Evolutionary conservation across 2,113 vertebrate genomes (phyloP).

Genomic region (Loxodonta africana): DNA sequence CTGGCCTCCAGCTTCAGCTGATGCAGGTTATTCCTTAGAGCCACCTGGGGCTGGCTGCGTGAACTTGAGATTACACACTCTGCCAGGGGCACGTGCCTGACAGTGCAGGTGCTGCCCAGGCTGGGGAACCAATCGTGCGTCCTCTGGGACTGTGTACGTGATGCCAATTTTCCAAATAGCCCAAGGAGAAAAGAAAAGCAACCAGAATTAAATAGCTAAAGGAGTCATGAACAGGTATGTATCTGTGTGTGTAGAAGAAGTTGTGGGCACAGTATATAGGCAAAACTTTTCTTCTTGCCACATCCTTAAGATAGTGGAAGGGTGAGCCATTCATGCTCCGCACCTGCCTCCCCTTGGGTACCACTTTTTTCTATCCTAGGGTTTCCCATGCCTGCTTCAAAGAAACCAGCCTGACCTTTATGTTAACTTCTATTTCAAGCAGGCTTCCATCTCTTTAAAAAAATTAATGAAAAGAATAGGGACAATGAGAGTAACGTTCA

Average conservation of each 20-base stretch:
- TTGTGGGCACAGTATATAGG: background rate
- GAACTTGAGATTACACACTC: background rate
- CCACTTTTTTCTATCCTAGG: background rate
- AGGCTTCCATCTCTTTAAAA: background rate
- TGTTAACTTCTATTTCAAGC: background rate
- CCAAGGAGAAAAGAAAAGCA: background rate
- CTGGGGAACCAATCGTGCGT: background rate
- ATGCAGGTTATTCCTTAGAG: background rate
- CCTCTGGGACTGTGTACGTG: background rate
- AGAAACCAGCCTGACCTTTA: background rate
- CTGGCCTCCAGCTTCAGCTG: background rate
- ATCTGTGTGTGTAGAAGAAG: no score
- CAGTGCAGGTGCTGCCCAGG: background rate
- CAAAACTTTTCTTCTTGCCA: background rate
- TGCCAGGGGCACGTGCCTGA: background rate
- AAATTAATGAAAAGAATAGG: background rate
- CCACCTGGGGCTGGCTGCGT: background rate
- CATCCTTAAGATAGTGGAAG: background rate
- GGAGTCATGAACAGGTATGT: background rate
- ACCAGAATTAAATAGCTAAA: background rate
- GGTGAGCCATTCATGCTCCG: no score
- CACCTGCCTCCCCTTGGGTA: background rate
- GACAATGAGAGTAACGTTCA: background rate
- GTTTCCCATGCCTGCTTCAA: background rate
- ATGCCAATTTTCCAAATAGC: background rate